Evolutionary conservation across 1,140 invertebrate genomes (phyloP), one percentile per base, ranked within the genome.

Genomic region (Laupala kohalensis): DNA sequence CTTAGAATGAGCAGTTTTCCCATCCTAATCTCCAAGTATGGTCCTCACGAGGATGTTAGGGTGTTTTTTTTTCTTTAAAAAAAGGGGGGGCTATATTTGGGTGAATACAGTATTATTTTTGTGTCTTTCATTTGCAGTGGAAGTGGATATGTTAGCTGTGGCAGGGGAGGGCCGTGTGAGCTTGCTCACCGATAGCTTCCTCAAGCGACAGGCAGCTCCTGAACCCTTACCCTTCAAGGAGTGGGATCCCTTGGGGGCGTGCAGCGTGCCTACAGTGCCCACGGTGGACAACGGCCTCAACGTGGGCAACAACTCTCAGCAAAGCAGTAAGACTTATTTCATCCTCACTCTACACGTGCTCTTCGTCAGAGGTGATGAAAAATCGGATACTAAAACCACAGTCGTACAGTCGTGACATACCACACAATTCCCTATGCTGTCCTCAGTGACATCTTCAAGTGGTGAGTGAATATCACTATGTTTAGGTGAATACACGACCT

Each of bases 171-270:
- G 24, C 6, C 26, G 28, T 23, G 23, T 23, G 12, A 29, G 26
- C 23, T 27, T 23, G 13, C 23, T 68, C 19, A 9, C 28, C 3
- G 67, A 68, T 9, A 30, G 24, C 27, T 68, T 68, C 27, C 29
- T 29, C 9, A 68, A 37, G 29, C 27, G 67, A n/a, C 27, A 19
- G 19, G 29, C 9, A 24, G 13, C 67, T 23, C 28, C 67, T 5
- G 67, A 68, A 23, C 67, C 67, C 29, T 27, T 68, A 29, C 67
- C 29, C 76, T 68, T 82, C 82, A 25, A 76, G 78, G 81, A 83
- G 23, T 72, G 77, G 71, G 87, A 89, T 78, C 85, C 86, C 6
- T 77, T 89, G 4, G 87, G 87, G 12, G 76, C 80, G 6, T 78
- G 78, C 23, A 77, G 80, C 12, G 79, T 86, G 4, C 78, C 79